Percentiles rank a stretch among this genome's conserved stretches.
These are phyloP conservation scores for Shargacucullia verbasci DNA, from an alignment of 2,888 invertebrate species.

Conservation along the genomic window DNA sequence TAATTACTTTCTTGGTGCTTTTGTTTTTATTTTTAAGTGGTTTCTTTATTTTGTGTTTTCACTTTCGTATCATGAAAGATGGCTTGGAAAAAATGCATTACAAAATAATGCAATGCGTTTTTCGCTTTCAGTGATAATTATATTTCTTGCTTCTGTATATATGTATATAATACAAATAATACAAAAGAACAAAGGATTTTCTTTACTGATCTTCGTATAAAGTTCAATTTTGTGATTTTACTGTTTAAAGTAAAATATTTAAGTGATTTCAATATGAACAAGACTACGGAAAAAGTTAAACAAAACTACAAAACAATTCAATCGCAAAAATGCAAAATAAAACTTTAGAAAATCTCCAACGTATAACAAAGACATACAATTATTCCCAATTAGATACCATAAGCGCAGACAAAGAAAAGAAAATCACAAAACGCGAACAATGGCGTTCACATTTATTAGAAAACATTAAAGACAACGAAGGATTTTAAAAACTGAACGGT, in stretches of 20 bases:
- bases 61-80: not conserved
- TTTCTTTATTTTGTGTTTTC: slow-evolving; percentile 2
- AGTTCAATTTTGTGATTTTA: not conserved
- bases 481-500: slow-evolving; percentile 33
- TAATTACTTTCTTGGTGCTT: slow-evolving; percentile 66
- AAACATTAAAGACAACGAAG: slow-evolving; percentile 49
- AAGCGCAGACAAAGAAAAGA: slow-evolving; percentile 30
- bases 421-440: slow-evolving; percentile 43
- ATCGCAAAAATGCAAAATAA: not conserved
- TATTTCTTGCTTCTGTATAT: too few relatives aligned
- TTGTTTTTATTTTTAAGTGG: slow-evolving; percentile 43
- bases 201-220: not conserved
- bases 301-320: slow-evolving; percentile 1
- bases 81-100: not conserved
- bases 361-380: slow-evolving; percentile 31
- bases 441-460: slow-evolving; percentile 41
- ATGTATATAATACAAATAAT: too few relatives aligned
- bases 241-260: not conserved
- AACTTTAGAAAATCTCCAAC: slow-evolving; percentile 5
- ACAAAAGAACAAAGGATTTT: too few relatives aligned
- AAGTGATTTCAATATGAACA: too few relatives aligned
- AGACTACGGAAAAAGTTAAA: not conserved
- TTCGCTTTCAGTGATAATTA: too few relatives aligned
- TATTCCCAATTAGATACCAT: slow-evolving; percentile 35
- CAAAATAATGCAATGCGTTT: too few relatives aligned